Percentiles rank a stretch among this genome's conserved stretches.
Evolutionary conservation across 1,140 invertebrate species (phyloP).

Genomic region (Pissodes strobi): DNA sequence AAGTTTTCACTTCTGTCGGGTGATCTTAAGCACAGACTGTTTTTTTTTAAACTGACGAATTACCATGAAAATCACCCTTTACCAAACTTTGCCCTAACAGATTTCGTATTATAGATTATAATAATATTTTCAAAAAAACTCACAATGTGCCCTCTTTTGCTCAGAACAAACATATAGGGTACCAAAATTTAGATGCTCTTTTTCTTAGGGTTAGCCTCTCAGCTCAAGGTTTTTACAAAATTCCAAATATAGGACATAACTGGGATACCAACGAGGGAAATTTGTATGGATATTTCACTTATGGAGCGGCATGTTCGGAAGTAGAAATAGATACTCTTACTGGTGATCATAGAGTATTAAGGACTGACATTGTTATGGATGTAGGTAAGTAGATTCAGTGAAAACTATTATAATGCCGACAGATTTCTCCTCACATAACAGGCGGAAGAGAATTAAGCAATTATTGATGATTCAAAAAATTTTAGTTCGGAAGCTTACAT

Average conservation of each 20-base stretch:
- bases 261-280: slow-evolving; percentile 71
- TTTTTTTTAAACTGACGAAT: no score
- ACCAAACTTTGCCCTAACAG: neutral
- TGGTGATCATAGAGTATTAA: slow-evolving; percentile 83
- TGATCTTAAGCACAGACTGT: no score
- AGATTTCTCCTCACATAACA: no score
- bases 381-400: slow-evolving; percentile 58
- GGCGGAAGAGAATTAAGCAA: no score
- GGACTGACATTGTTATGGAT: slow-evolving; percentile 95
- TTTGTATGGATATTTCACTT: slow-evolving; percentile 81
- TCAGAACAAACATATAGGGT: no score
- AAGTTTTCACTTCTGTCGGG: no score
- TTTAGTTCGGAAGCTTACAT: no score
- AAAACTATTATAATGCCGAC: neutral
- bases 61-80: no score
- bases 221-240: slow-evolving; percentile 83
- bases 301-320: slow-evolving; percentile 76
- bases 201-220: slow-evolving; percentile 74
- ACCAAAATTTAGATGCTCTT: no score
- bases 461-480: no score
- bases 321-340: slow-evolving; percentile 89
- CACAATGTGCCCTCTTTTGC: no score
- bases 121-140: no score
- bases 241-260: slow-evolving; percentile 79
- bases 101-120: neutral